Percentiles rank a stretch among this genome's conserved stretches.
Conservation (phyloP, 1,140 invertebrate genomes). For the Zeugodacus cucurbitae region DNA sequence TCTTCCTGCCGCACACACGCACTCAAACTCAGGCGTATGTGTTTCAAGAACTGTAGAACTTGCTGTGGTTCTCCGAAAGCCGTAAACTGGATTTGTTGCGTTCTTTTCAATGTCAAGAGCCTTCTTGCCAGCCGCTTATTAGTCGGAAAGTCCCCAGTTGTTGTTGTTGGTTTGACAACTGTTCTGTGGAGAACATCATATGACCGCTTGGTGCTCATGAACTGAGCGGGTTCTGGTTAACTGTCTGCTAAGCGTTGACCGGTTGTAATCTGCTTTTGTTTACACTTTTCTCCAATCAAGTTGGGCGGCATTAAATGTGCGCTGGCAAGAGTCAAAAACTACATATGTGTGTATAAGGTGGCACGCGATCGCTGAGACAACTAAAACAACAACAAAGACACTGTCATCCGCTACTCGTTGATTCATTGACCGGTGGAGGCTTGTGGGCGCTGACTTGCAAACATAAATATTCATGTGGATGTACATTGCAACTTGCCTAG, state of each 20-base stretch:
- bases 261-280: neutral
- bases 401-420: neutral
- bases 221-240: neutral
- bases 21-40: neutral
- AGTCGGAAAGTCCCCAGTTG: neutral
- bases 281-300: neutral
- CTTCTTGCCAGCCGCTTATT: neutral
- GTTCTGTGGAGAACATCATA: neutral
- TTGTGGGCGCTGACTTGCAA: neutral
- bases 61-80: neutral
- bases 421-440: neutral
- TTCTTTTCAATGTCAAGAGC: slow-evolving; percentile 37
- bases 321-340: neutral
- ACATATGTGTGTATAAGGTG: neutral
- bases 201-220: neutral
- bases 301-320: neutral
- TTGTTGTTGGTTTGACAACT: neutral
- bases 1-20: neutral
- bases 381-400: neutral
- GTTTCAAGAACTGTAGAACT: neutral
- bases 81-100: slow-evolving; percentile 21
- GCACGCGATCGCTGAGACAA: neutral
- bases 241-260: neutral
- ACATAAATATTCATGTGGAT: neutral
- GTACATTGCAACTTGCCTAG: neutral